Percentiles rank a stretch among this genome's conserved stretches.
phyloP scores from a whole-genome alignment of 2,113 vertebrate genomes.

The Phrynosoma platyrhinos region DNA sequence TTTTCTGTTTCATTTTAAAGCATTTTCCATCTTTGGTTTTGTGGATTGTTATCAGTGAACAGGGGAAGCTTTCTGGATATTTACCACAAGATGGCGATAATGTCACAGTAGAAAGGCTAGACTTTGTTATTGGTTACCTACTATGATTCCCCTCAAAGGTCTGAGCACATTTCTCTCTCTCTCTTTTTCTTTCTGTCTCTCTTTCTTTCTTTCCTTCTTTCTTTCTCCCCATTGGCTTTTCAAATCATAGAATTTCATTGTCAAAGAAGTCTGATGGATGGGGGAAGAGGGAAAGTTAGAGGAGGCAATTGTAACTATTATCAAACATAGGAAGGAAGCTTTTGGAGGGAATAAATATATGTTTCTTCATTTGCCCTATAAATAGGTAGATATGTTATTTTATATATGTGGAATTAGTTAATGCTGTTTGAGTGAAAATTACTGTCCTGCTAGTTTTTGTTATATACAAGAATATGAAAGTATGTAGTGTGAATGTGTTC shows the following conservation, averaged over 20 bases:
- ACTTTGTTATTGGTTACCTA: conserved; percentile 69
- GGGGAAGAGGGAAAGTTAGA: neutral
- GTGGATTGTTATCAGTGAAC: conserved; percentile 68
- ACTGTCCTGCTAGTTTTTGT: accelerated
- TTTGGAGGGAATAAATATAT: neutral
- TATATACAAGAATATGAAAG: accelerated
- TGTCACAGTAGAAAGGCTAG: conserved; percentile 78
- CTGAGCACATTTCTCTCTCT: conserved; percentile 24
- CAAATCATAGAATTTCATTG: conserved; percentile 14
- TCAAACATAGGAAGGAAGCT: neutral
- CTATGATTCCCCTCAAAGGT: conserved; percentile 76
- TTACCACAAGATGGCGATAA: conserved; percentile 84
- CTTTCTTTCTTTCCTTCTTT: too few species aligned
- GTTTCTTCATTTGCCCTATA: neutral
- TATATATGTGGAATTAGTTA: neutral
- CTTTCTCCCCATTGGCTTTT: neutral
- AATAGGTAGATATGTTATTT: neutral
- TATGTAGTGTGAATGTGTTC: neutral
- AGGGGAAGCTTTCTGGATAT: conserved; percentile 65
- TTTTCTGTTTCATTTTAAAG: too few species aligned
- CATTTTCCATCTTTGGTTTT: conserved; percentile 61
- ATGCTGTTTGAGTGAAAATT: conserved; percentile 13
- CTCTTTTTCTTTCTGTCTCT: neutral
- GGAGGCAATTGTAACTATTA: neutral
- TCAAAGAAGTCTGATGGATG: neutral